Evolutionary conservation across 2,888 invertebrate species (phyloP).

Genomic region (Nematopogon swammerdamellus): DNA sequence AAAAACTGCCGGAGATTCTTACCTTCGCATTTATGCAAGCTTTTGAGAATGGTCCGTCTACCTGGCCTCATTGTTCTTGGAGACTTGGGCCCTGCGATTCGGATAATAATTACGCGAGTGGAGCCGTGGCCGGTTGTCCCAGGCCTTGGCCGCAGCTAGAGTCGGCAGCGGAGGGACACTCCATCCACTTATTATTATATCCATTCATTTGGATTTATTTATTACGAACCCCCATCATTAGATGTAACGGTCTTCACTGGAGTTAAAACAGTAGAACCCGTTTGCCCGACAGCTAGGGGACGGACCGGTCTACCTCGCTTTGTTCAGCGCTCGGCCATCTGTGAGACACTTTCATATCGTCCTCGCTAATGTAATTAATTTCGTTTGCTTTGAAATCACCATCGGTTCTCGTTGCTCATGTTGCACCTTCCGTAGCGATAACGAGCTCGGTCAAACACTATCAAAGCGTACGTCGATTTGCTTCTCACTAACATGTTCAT

Average conservation of each 20-base stretch:
- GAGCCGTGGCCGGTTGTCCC: not conserved
- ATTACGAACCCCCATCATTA: conserved; percentile 53
- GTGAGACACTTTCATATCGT: conserved; percentile 32
- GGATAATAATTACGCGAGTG: conserved; percentile 42
- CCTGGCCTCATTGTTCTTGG: conserved; percentile 45
- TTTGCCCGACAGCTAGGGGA: conserved; percentile 35
- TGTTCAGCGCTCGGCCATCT: conserved; percentile 21
- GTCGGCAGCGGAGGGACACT: too few relatives aligned
- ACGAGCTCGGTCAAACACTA: too few relatives aligned
- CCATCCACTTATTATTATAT: conserved; percentile 26
- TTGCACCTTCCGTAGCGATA: too few relatives aligned
- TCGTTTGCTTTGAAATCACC: not conserved
- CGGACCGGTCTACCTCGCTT: conserved; percentile 32
- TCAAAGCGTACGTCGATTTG: too few relatives aligned
- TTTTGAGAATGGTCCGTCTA: conserved; percentile 32
- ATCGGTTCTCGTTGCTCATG: too few relatives aligned
- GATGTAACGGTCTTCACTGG: conserved; percentile 54
- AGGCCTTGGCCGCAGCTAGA: too few relatives aligned
- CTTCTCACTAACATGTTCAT: too few relatives aligned
- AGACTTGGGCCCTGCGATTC: conserved; percentile 45
- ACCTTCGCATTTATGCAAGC: conserved; percentile 38
- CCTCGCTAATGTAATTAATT: conserved; percentile 32
- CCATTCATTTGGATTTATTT: conserved; percentile 28
- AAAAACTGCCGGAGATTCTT: conserved; percentile 39
- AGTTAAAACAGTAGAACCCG: conserved; percentile 52